phyloP scores from a whole-genome alignment of 2,888 invertebrate genomes.

The Clitarchus hookeri region DNA sequence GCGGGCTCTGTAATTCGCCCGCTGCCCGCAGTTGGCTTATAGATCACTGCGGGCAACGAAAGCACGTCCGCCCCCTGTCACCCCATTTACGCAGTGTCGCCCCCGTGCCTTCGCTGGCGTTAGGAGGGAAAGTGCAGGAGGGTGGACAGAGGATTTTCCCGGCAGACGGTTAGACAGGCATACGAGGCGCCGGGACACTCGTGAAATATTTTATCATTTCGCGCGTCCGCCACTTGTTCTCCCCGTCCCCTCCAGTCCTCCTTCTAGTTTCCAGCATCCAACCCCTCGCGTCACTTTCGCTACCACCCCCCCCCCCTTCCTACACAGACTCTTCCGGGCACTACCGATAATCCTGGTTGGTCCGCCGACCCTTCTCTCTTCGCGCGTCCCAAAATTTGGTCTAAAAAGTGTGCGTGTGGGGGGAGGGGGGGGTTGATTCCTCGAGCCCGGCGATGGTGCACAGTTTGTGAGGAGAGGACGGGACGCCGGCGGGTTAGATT shows the following conservation, averaged over 20 bases:
- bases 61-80: no score
- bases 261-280: neutral
- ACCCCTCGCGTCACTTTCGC: neutral
- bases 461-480: neutral
- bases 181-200: neutral
- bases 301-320: neutral
- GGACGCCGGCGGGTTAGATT: neutral
- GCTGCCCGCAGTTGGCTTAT: no score
- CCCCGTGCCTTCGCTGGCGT: no score
- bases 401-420: no score
- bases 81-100: no score
- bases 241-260: neutral
- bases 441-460: neutral
- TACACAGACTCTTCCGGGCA: neutral
- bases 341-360: neutral
- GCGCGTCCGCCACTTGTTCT: neutral
- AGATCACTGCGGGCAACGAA: no score
- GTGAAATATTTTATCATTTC: slow-evolving; percentile 4
- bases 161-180: neutral
- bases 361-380: neutral
- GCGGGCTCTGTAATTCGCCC: no score
- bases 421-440: no score
- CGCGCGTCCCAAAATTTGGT: neutral
- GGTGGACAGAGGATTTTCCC: neutral
- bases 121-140: no score